Percentiles rank a stretch among this genome's conserved stretches.
phyloP scores from a whole-genome alignment of 2,113 vertebrate species.

The Rhynchopsitta pachyrhyncha region DNA sequence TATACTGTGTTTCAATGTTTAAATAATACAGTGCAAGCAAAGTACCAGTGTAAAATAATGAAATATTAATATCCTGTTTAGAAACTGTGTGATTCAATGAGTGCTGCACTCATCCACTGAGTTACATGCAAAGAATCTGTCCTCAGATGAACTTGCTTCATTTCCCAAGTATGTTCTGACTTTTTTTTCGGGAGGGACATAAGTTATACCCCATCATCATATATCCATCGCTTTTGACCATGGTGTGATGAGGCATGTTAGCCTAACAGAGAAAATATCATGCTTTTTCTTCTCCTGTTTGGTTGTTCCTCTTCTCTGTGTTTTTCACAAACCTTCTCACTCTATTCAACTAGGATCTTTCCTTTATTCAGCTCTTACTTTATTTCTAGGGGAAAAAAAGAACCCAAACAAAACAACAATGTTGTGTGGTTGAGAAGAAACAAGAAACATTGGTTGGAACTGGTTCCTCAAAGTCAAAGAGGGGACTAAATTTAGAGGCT shows the following conservation, averaged over 20 bases:
- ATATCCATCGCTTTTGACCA: neutral
- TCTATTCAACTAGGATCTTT: neutral
- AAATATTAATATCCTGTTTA: constrained; percentile 42
- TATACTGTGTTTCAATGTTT: neutral
- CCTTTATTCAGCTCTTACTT: neutral
- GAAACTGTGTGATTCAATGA: constrained; percentile 3
- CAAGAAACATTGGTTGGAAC: neutral
- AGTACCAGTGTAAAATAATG: constrained; percentile 1
- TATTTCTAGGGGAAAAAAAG: neutral
- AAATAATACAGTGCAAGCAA: neutral
- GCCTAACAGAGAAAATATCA: neutral
- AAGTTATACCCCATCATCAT: neutral
- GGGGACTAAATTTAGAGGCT: neutral
- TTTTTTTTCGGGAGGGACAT: neutral
- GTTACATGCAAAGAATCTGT: neutral
- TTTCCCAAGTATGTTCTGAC: neutral
- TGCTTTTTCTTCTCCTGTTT: neutral
- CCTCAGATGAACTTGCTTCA: neutral
- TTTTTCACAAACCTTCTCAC: neutral
- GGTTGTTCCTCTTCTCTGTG: neutral
- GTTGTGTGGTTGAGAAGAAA: neutral
- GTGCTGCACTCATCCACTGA: neutral
- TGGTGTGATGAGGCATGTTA: neutral
- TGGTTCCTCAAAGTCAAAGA: neutral
- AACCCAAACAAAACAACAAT: neutral